Evolutionary conservation across 2,888 invertebrate genomes (phyloP), one percentile per base, ranked within the genome.

Genomic region (Epirrhoe alternata): DNA sequence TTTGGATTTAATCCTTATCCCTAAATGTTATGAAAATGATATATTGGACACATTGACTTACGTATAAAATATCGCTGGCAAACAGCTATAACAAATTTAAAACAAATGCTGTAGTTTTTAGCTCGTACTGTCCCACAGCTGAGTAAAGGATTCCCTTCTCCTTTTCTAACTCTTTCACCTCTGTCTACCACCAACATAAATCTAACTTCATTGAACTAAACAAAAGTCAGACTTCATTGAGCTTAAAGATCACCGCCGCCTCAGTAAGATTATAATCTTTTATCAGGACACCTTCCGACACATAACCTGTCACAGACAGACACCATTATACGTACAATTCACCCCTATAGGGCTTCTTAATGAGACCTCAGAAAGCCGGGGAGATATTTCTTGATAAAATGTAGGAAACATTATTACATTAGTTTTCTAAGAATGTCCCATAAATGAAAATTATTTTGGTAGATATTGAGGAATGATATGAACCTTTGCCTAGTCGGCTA

Each of bases 271-370:
- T 57, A 61, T 57, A 63, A 61, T 58, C 38, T 59, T 62, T 59
- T 30, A 59, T 58, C 59, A 62, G 47, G 61, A 64, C 60, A 68
- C 60, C 56, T 64, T 50, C 24, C 60, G 14, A 56, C 52, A 49
- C 31, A 61, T 53, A 64, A 42, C 56, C 52, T 68, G 64, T 64
- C 67, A 64, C 6, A 7, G 33, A 31, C 67, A 68, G 56, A 63
- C 60, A 49, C 64, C 56, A 67, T 63, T 67, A 67, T 47, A 53
- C 53, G 52, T 42, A 42, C 55, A 56, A 61, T 45, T 58, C 56
- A 56, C 30, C 17, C 45, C 35, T 31, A 52, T 24, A 52, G 52
- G 51, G 50, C 17, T 47, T 10, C 33, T 33, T 30, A 45, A 45
- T 7, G 35, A 53, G 30, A 53, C 10, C 16, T 33, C 51, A 56